A percentile compares a stretch with the other conserved stretches of the same genome.
Evolutionary conservation across 2,113 vertebrate species (phyloP).

Genomic region (Anarrhichthys ocellatus): DNA sequence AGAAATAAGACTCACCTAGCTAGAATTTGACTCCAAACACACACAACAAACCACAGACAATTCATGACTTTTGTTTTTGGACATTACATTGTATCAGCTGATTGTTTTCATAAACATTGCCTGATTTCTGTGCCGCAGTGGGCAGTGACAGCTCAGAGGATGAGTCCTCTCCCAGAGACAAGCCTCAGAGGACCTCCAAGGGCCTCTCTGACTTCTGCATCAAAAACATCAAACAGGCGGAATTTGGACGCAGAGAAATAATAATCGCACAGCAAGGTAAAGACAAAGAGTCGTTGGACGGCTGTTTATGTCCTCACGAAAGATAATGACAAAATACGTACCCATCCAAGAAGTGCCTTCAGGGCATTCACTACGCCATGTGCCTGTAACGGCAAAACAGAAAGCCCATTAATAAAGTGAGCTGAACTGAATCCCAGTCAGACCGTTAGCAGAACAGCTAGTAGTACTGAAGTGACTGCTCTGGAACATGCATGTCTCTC

Average conservation of each 20-base stretch:
- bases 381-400: neutral
- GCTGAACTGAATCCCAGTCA: neutral
- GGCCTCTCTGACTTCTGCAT: conserved; percentile 92
- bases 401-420: neutral
- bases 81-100: neutral
- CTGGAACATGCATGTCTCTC: neutral
- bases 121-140: conserved; percentile 76
- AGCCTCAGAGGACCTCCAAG: conserved; percentile 89
- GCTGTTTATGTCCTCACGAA: neutral
- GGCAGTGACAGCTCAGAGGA: conserved; percentile 90
- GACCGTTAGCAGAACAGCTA: neutral
- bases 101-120: neutral
- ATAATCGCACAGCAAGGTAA: conserved; percentile 91
- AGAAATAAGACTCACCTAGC: conserved; percentile 23
- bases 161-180: conserved; percentile 87
- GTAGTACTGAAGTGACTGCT: neutral
- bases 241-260: conserved; percentile 92
- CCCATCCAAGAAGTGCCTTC: neutral
- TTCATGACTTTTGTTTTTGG: neutral
- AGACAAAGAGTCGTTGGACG: neutral
- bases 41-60: conserved; percentile 15
- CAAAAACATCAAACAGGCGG: conserved; percentile 92
- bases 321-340: neutral
- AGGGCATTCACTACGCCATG: neutral
- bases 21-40: conserved; percentile 14